These are phyloP conservation scores for Myopa tessellatipennis DNA, from an alignment of 2,888 invertebrate species.

Conservation along the genomic window DNA sequence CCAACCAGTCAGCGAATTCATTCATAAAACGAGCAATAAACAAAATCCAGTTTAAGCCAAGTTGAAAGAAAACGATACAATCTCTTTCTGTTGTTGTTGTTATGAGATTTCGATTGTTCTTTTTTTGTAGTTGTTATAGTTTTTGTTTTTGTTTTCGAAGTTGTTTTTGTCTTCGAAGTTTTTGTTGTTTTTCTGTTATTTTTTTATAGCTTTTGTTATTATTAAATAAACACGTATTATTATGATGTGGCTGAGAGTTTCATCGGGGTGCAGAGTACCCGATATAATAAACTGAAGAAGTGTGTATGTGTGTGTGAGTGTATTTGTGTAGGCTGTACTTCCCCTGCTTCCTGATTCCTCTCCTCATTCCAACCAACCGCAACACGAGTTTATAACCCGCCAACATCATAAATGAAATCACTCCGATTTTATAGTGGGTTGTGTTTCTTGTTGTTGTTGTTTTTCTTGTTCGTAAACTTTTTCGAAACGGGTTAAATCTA, in stretches of 20 bases:
- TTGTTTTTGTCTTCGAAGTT: not conserved
- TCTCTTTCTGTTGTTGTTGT: not conserved
- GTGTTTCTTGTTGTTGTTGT: not conserved
- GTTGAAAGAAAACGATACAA: slow-evolving; percentile 1
- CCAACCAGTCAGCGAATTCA: slow-evolving; percentile 47
- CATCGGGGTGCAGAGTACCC: not conserved
- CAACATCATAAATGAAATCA: not conserved
- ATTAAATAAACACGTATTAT: slow-evolving; percentile 5
- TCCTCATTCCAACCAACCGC: not conserved
- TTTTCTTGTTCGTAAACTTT: not conserved
- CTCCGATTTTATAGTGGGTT: slow-evolving; percentile 11
- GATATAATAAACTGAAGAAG: not conserved
- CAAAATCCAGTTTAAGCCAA: slow-evolving; percentile 59
- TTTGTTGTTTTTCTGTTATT: not conserved
- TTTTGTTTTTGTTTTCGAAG: not conserved
- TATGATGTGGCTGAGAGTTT: slow-evolving; percentile 2
- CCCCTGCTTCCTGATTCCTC: too few relatives aligned
- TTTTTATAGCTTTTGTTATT: not conserved
- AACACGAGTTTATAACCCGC: not conserved
- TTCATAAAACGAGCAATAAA: slow-evolving; percentile 57
- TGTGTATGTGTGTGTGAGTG: too few relatives aligned
- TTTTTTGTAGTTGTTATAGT: not conserved
- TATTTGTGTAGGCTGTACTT: too few relatives aligned
- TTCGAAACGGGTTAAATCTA: too few relatives aligned
- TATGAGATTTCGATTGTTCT: not conserved